These are phyloP conservation scores for Nibea albiflora DNA, from an alignment of 2,113 vertebrate species.

Conservation along the genomic window DNA sequence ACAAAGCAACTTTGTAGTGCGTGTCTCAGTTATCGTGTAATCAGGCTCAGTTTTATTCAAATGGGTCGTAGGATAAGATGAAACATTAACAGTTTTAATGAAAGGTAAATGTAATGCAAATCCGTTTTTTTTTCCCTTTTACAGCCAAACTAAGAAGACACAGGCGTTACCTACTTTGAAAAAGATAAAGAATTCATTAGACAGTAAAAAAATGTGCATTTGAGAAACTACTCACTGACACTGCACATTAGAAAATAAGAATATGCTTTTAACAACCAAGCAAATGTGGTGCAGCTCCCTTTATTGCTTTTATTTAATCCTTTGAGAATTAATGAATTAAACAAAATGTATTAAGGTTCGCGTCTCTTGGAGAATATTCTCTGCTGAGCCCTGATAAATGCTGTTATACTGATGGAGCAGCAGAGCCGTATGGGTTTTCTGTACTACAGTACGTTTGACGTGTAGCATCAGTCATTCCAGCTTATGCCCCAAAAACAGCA, in stretches of 20 bases:
- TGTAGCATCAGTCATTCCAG: background rate
- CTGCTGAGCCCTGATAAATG: background rate
- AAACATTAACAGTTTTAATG: conserved; percentile 26
- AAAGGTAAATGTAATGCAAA: conserved; percentile 43
- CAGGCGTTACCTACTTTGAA: background rate
- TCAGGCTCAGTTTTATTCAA: background rate
- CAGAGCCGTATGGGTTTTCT: background rate
- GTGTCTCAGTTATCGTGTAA: too few species aligned
- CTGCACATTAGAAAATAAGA: conserved; percentile 13
- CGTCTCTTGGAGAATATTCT: background rate
- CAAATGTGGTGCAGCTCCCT: conserved; percentile 10
- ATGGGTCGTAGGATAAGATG: conserved; percentile 4
- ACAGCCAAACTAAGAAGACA: background rate
- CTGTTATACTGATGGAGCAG: background rate
- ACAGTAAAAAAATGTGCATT: background rate
- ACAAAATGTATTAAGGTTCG: conserved; percentile 1
- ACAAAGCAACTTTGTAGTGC: background rate
- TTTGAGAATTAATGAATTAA: conserved; percentile 18
- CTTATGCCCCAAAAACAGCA: background rate
- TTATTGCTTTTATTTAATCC: conserved; percentile 37
- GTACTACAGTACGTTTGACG: background rate
- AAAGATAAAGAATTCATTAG: background rate
- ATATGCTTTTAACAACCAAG: conserved; percentile 22
- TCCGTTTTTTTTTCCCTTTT: background rate
- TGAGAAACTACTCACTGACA: conserved; percentile 2